Evolutionary conservation across 2,113 vertebrate genomes (phyloP).

Genomic region (Ochotona princeps): DNA sequence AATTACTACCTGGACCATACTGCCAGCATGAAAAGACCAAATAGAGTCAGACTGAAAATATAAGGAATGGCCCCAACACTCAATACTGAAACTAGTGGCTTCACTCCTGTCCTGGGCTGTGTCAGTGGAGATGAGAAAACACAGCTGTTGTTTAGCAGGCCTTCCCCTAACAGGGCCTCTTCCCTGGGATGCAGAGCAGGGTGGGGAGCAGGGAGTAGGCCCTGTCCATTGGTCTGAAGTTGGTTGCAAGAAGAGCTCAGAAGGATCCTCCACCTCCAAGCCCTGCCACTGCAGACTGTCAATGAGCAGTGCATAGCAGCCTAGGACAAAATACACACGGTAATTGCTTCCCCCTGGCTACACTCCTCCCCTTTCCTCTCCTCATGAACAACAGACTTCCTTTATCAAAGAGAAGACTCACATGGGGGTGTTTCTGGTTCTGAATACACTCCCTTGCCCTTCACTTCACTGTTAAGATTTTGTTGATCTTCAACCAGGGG

Average conservation of each 20-base stretch:
- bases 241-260: neutral
- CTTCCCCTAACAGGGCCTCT: neutral
- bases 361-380: neutral
- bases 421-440: neutral
- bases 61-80: neutral
- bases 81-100: neutral
- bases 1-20: constrained; percentile 1
- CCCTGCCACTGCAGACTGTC: neutral
- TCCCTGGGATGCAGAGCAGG: neutral
- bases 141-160: neutral
- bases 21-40: constrained; percentile 37
- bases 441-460: neutral
- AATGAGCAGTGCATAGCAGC: no score
- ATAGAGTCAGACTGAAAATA: constrained; percentile 11
- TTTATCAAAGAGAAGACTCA: constrained; percentile 23
- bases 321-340: neutral
- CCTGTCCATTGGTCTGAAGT: neutral
- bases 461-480: neutral
- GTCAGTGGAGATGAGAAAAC: neutral
- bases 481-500: neutral
- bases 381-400: neutral
- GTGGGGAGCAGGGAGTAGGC: neutral
- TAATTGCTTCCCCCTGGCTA: neutral
- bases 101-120: neutral
- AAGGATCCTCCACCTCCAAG: neutral